Evolutionary conservation across 2,797 vertebrate genomes (phyloP), one percentile per base, ranked within the genome.

Genomic region (Perdix hodgsoniae): DNA sequence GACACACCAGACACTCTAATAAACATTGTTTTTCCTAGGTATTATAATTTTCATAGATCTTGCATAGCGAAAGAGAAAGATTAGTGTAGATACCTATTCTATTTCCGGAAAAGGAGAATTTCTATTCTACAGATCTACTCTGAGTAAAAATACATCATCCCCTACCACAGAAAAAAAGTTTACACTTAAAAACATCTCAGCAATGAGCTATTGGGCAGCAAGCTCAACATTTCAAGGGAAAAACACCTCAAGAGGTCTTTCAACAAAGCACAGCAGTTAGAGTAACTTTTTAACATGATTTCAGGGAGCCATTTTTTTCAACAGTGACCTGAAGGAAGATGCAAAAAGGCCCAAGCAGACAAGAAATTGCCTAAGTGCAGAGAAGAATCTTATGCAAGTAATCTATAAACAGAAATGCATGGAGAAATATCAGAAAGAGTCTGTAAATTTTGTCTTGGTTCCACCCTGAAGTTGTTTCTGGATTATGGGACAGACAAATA

Each of bases 371-470:
- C 33, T 4, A 56, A 47, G 15, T 23, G 52, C 3, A 15, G n/a
- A 66, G 16, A 4, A 13, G 1, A 3, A 8, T 15, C 4, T 6
- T 73, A 37, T 6, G 10, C 3, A 52, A 60, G 4, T 1, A 14
- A 29, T 60, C 75, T 70, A 52, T 72, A 49, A 73, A 67, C 11
- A 77, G 31, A 84, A 82, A 47, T 3, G 1, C 11, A 13, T 10
- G 14, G 49, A 75, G 29, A 90, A 76, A 57, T 4, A 5, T 35
- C 27, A 66, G 15, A 5, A 90, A 33, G 7, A 44, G 8, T 22
- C 8, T 61, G 61, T 18, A 44, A 66, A 74, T 10, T 39, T 82
- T 77, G 27, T 9, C 31, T 22, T 14, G 6, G 27, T 9, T 61
- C 54, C 40, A 64, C 10, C 11, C 22, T 56, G 39, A 63, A 82